Conservation (phyloP, 2,888 invertebrate genomes). For the Ophioninae sp. region DNA sequence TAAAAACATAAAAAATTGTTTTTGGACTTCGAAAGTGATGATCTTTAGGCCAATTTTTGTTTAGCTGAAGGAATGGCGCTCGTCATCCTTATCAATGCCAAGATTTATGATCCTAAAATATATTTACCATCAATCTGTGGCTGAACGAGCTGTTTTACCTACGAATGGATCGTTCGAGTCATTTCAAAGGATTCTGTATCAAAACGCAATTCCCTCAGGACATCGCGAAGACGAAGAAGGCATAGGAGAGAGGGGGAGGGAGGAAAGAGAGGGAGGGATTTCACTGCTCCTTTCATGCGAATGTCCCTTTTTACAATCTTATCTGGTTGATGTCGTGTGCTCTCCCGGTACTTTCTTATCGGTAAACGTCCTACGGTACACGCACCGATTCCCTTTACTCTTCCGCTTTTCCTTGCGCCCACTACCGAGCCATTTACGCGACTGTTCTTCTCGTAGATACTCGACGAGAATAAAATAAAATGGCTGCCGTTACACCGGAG, state of each 20-base stretch:
- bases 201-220: conserved; percentile 14
- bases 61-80: too few species aligned
- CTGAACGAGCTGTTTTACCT: neutral
- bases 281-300: conserved; percentile 63
- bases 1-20: too few species aligned
- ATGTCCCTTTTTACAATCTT: conserved; percentile 64
- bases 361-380: conserved; percentile 66
- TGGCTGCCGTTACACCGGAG: conserved; percentile 2
- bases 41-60: too few species aligned
- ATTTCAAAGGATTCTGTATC: conserved; percentile 32
- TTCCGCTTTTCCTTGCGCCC: conserved; percentile 63
- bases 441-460: conserved; percentile 25
- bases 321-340: conserved; percentile 65
- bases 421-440: conserved; percentile 42
- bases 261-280: conserved; percentile 51
- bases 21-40: too few species aligned
- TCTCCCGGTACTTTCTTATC: conserved; percentile 66
- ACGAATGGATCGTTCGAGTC: conserved; percentile 41
- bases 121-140: too few species aligned
- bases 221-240: conserved; percentile 13
- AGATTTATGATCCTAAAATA: too few species aligned
- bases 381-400: conserved; percentile 63
- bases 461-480: neutral
- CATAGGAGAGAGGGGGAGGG: conserved; percentile 21
- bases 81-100: too few species aligned